phyloP scores from a whole-genome alignment of 2,113 vertebrate species.

The Micronycteris hirsuta region DNA sequence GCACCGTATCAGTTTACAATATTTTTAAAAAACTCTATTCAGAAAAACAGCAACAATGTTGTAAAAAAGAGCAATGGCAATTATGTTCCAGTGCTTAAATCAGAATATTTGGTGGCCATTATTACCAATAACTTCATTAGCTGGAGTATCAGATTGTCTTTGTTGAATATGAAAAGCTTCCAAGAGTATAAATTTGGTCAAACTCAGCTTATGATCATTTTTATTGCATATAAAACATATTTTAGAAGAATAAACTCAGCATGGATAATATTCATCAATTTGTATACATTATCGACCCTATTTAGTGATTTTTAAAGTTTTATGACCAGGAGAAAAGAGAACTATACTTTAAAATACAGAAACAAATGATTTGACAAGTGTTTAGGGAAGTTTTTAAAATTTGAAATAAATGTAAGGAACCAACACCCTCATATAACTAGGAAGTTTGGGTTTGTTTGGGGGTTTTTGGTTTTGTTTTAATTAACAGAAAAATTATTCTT shows the following conservation, averaged over 20 bases:
- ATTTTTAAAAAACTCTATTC: not conserved
- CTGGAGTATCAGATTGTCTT: not conserved
- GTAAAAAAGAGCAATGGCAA: not conserved
- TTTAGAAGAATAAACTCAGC: not conserved
- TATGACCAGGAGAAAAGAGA: not conserved
- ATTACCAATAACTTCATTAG: not conserved
- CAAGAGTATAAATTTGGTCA: not conserved
- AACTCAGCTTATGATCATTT: not conserved
- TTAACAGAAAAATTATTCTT: not conserved
- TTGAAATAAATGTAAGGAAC: constrained; percentile 23
- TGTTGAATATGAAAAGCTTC: not conserved
- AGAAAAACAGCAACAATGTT: not conserved
- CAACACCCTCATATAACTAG: not conserved
- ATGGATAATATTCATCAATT: not conserved
- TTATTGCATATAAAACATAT: not conserved
- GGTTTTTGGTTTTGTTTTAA: not conserved
- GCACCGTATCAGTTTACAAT: not conserved
- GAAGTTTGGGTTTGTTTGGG: not conserved
- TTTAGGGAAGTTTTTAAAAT: not conserved
- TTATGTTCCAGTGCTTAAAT: constrained; percentile 14
- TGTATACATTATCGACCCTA: not conserved
- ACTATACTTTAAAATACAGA: not conserved
- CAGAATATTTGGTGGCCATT: not conserved
- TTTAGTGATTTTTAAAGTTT: not conserved
- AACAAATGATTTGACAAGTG: not conserved